Percentiles rank a stretch among this genome's conserved stretches.
phyloP scores from a whole-genome alignment of 2,113 vertebrate genomes.

The Amblyopsis rosae region DNA sequence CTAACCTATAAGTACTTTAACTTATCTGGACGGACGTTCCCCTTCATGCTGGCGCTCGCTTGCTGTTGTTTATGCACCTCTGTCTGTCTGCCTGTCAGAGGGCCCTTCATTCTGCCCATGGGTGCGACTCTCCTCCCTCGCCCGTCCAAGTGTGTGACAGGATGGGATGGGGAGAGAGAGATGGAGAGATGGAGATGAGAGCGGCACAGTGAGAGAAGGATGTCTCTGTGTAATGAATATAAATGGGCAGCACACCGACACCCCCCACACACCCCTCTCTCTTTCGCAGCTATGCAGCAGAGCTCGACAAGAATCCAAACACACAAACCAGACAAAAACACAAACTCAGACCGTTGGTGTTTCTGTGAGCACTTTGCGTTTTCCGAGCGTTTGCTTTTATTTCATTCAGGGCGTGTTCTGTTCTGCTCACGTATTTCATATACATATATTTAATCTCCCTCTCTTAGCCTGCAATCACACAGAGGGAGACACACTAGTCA shows the following conservation, averaged over 20 bases:
- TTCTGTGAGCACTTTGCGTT: too few species aligned
- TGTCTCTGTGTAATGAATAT: slow-evolving; percentile 72
- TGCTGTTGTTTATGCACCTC: neutral
- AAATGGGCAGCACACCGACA: slow-evolving; percentile 63
- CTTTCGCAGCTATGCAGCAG: slow-evolving; percentile 25
- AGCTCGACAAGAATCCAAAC: slow-evolving; percentile 29
- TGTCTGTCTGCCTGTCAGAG: slow-evolving; percentile 42
- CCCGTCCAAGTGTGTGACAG: slow-evolving; percentile 52
- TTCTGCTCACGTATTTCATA: too few species aligned
- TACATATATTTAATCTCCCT: too few species aligned
- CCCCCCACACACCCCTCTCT: slow-evolving; percentile 40
- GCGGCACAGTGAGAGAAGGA: slow-evolving; percentile 62
- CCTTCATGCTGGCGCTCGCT: too few species aligned
- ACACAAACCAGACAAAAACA: slow-evolving; percentile 2
- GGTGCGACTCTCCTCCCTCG: slow-evolving; percentile 50
- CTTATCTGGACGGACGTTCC: too few species aligned
- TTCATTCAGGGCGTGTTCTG: too few species aligned
- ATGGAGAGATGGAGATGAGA: slow-evolving; percentile 50
- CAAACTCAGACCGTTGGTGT: neutral
- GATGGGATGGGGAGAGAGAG: slow-evolving; percentile 22
- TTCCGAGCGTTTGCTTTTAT: too few species aligned
- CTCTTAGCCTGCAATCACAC: too few species aligned
- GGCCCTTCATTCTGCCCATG: neutral
- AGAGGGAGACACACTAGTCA: too few species aligned
- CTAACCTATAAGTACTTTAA: too few species aligned